These are phyloP conservation scores for Mizuhopecten yessoensis DNA, from an alignment of 1,140 invertebrate species.

Conservation along the genomic window DNA sequence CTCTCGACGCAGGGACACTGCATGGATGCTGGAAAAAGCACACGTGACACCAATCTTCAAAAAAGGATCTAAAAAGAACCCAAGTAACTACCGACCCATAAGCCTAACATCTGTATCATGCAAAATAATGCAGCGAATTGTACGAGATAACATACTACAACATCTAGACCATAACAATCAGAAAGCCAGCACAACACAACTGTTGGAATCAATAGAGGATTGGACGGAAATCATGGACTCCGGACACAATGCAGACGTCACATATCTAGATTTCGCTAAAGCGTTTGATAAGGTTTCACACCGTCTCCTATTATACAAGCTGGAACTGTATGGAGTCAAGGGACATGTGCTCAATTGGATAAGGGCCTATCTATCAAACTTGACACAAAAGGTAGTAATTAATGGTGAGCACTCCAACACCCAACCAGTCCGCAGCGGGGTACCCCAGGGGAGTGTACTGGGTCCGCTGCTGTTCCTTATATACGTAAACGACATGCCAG, in stretches of 20 bases:
- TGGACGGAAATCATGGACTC: not conserved
- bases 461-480: not conserved
- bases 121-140: constrained; percentile 2
- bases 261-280: constrained; percentile 26
- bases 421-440: too few species aligned
- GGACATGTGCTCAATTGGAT: not conserved
- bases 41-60: not conserved
- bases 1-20: too few species aligned
- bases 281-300: constrained; percentile 40
- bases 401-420: too few species aligned
- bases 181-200: not conserved
- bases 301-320: not conserved
- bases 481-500: not conserved
- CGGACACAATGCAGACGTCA: not conserved
- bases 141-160: not conserved
- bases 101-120: not conserved
- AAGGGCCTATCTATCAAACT: too few species aligned
- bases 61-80: not conserved
- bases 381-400: too few species aligned
- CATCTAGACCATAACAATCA: not conserved
- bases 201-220: not conserved
- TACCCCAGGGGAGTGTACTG: too few species aligned
- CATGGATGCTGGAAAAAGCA: too few species aligned
- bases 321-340: constrained; percentile 4
- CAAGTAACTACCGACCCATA: not conserved